Conservation (phyloP, 2,888 invertebrate genomes). For the Drosophila niveifrons region DNA sequence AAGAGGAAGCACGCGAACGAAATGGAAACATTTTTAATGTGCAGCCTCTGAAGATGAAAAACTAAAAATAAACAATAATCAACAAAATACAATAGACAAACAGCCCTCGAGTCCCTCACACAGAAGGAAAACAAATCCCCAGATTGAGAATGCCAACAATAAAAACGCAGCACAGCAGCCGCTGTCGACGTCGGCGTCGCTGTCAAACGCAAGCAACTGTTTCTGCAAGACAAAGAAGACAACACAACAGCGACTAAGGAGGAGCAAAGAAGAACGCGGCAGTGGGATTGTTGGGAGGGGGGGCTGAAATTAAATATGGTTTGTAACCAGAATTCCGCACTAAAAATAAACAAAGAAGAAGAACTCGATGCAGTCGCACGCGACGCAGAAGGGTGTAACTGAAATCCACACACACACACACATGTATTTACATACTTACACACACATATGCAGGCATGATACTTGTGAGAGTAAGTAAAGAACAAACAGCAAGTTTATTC, state of each 20-base stretch:
- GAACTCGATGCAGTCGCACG: conserved; percentile 37
- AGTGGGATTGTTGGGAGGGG: conserved; percentile 12
- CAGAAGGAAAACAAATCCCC: conserved; percentile 32
- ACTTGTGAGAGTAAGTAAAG: not conserved
- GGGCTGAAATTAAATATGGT: conserved; percentile 69
- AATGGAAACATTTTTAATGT: conserved; percentile 23
- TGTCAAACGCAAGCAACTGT: conserved; percentile 61
- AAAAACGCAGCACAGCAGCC: conserved; percentile 13
- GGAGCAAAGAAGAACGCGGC: conserved; percentile 8
- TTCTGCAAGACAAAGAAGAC: conserved; percentile 57
- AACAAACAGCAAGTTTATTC: conserved; percentile 17
- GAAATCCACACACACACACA: conserved; percentile 9
- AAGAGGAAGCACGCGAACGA: not conserved
- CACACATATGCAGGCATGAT: not conserved
- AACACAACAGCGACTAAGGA: conserved; percentile 19
- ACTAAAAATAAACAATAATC: conserved; percentile 43
- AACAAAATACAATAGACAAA: conserved; percentile 22
- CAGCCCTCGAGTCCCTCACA: conserved; percentile 1
- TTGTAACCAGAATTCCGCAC: conserved; percentile 70
- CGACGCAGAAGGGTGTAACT: conserved; percentile 39
- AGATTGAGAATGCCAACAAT: conserved; percentile 19
- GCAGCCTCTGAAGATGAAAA: conserved; percentile 20
- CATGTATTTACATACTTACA: not conserved
- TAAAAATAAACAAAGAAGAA: conserved; percentile 67
- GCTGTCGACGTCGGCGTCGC: conserved; percentile 7